Evolutionary conservation across 2,113 vertebrate genomes (phyloP), one percentile per base, ranked within the genome.

Genomic region (Microcebus jonahi): DNA sequence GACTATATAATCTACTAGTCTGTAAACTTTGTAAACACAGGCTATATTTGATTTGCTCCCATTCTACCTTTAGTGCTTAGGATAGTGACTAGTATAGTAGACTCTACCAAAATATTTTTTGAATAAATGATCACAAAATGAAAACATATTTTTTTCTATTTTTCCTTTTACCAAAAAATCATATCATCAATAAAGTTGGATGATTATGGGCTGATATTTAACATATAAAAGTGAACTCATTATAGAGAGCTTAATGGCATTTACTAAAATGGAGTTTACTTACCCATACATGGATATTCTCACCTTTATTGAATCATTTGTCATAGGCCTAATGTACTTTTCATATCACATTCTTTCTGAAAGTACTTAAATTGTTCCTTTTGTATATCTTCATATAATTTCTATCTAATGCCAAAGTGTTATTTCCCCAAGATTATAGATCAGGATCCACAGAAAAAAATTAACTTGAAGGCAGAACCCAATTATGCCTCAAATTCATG

Each of bases 371-470:
- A 53, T 6, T 89, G 9, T 73, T 93, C 21, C 31, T 92, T 39
- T 48, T 59, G 29, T 55, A 23, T 21, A 81, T 75, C 29, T 88
- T 93, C 12, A 88, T n/a, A 68, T 65, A 61, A 92, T 45, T 91
- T 90, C 73, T 90, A 57, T 42, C 2, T 61, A 77, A 79, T 13
- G 57, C 21, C 14, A 88, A 27, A 83, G 7, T 67, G 63, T 48
- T 88, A 68, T 61, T 94, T 90, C 34, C 21, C 57, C 50, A 95
- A 48, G 2, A 63, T 90, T 45, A 73, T 6, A 68, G 18, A 79
- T 75, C 45, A 96, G 36, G 21, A 86, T 61, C 34, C 29, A 88
- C 67, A 92, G 36, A 88, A 92, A 71, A 95, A 77, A 61, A 50
- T 81, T 65, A 90, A 68, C 42, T 86, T 93, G 67, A 94, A 87